Conservation (phyloP, 23 tunicate species). For the Trididemnum nubilum region DNA sequence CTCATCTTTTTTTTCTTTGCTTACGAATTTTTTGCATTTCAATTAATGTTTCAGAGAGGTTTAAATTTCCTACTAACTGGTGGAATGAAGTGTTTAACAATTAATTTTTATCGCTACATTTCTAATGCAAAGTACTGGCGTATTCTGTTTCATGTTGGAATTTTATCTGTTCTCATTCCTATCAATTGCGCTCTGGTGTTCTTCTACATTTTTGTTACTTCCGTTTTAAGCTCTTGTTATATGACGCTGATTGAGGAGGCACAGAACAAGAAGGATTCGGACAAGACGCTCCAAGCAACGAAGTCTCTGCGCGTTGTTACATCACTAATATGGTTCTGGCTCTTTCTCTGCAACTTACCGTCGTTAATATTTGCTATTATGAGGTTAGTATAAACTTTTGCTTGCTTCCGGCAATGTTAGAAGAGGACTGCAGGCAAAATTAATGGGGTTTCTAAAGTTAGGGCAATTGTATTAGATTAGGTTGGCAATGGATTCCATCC, state of each 20-base stretch:
- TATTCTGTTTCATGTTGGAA: slow-evolving; percentile 39
- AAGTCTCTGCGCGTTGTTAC: slow-evolving; percentile 1
- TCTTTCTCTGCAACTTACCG: slow-evolving; percentile 49
- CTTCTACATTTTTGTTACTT: slow-evolving; percentile 43
- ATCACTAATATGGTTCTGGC: slow-evolving; percentile 49
- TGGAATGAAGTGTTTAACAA: background rate
- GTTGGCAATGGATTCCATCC: too few species aligned
- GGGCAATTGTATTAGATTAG: too few species aligned
- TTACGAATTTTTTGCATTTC: slow-evolving; percentile 41
- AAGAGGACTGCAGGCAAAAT: too few species aligned
- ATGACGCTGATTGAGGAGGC: background rate
- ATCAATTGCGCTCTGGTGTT: slow-evolving; percentile 46
- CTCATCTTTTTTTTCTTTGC: slow-evolving; percentile 62
- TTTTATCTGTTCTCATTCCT: slow-evolving; percentile 29
- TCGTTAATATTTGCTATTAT: too few species aligned
- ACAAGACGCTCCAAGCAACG: background rate
- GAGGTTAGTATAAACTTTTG: too few species aligned
- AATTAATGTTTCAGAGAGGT: background rate
- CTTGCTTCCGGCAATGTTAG: too few species aligned
- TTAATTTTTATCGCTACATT: background rate
- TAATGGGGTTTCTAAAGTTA: too few species aligned
- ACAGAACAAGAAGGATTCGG: background rate
- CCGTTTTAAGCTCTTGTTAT: slow-evolving; percentile 7
- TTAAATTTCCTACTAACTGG: background rate
- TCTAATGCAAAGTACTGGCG: background rate